phyloP scores from a whole-genome alignment of 2,113 vertebrate genomes.

The Astatotilapia flaviijosephi region DNA sequence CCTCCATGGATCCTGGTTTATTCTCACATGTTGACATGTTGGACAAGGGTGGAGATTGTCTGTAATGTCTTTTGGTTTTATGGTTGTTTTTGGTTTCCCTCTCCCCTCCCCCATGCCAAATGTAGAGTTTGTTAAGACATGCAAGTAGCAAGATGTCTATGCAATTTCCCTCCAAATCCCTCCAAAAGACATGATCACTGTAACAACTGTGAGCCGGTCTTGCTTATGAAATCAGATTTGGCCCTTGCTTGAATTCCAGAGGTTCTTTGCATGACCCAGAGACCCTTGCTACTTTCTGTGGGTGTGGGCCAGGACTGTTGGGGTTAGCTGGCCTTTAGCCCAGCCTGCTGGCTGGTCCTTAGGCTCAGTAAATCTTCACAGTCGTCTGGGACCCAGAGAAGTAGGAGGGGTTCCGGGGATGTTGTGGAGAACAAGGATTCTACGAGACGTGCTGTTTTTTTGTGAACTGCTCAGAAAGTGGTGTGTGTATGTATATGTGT shows the following conservation, averaged over 20 bases:
- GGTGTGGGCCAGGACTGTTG: neutral
- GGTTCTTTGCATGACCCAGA: conserved; percentile 29
- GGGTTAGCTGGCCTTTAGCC: neutral
- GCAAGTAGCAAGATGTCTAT: conserved; percentile 73
- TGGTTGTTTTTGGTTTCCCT: conserved; percentile 32
- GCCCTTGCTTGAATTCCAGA: conserved; percentile 32
- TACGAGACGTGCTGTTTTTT: conserved; percentile 53
- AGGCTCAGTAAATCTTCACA: neutral
- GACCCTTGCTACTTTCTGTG: conserved; percentile 45
- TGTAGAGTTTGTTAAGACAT: conserved; percentile 64
- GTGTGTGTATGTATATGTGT: conserved; percentile 11
- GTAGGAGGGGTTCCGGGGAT: conserved; percentile 25
- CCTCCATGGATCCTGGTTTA: conserved; percentile 9
- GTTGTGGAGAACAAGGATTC: conserved; percentile 48
- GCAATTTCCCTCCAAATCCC: conserved; percentile 60
- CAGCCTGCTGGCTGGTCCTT: neutral
- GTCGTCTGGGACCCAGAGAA: conserved; percentile 8
- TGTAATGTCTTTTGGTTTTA: conserved; percentile 46
- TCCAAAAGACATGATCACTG: conserved; percentile 4
- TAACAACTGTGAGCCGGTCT: conserved; percentile 1
- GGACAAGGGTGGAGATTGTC: conserved; percentile 41
- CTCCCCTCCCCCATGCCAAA: conserved; percentile 53
- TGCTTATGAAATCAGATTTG: conserved; percentile 19
- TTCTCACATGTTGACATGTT: conserved; percentile 45
- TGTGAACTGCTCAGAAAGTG: conserved; percentile 50